Percentiles rank a stretch among this genome's conserved stretches.
These are phyloP conservation scores for Charina bottae DNA, from an alignment of 2,113 vertebrate genomes.

Conservation along the genomic window DNA sequence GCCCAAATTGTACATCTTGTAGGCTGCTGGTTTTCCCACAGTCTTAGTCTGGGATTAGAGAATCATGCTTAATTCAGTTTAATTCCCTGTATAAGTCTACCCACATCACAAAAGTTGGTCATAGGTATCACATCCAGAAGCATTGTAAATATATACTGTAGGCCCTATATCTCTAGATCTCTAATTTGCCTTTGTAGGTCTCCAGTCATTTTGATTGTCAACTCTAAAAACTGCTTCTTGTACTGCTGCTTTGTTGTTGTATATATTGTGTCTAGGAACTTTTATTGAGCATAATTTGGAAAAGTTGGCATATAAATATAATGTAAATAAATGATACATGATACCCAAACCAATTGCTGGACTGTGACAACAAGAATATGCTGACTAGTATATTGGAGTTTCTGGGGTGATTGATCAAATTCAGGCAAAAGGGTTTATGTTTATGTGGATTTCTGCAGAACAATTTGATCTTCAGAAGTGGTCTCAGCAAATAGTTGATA, in stretches of 20 bases:
- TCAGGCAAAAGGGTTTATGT: not conserved
- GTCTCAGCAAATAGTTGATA: not conserved
- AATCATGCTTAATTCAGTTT: too few species aligned
- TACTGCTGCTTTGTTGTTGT: not conserved
- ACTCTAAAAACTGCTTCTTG: not conserved
- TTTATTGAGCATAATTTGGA: not conserved
- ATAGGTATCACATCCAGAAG: not conserved
- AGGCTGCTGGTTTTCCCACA: too few species aligned
- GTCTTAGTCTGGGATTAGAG: too few species aligned
- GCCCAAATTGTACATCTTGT: not conserved
- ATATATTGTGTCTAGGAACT: not conserved
- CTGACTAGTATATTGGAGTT: not conserved
- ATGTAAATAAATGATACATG: not conserved
- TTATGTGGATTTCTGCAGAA: not conserved
- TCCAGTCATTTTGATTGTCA: not conserved
- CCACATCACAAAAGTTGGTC: not conserved
- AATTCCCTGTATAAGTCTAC: not conserved
- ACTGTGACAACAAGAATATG: not conserved
- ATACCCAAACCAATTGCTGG: not conserved
- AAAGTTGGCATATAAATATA: not conserved
- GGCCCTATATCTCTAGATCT: not conserved
- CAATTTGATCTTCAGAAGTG: not conserved
- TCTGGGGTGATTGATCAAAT: not conserved
- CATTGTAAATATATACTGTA: not conserved
- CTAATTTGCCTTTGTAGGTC: not conserved